Evolutionary conservation across 2,888 invertebrate species (phyloP).

Genomic region (Aporophyla lueneburgensis): DNA sequence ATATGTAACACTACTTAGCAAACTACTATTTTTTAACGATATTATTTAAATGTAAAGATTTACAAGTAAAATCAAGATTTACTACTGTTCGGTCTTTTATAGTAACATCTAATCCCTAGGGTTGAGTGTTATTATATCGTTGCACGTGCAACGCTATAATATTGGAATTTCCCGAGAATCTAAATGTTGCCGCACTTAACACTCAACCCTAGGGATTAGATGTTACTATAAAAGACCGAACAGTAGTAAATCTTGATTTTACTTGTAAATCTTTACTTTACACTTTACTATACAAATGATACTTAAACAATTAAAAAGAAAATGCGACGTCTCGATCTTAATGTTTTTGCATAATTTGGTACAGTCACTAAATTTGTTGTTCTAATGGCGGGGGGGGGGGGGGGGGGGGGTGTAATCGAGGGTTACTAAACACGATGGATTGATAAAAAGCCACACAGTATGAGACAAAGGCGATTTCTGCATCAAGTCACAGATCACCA

Average conservation of each 20-base stretch:
- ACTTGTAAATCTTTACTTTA: neutral
- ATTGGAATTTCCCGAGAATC: too few relatives aligned
- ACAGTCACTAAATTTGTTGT: neutral
- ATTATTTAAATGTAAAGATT: neutral
- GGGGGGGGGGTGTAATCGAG: too few relatives aligned
- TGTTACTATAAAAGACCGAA: neutral
- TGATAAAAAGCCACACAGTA: too few relatives aligned
- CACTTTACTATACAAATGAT: too few relatives aligned
- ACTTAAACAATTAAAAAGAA: neutral
- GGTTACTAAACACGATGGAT: neutral
- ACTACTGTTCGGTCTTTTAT: neutral
- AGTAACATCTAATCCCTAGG: neutral
- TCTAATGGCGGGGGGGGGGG: too few relatives aligned
- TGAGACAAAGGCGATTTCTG: neutral
- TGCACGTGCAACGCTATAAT: too few relatives aligned
- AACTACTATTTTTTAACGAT: too few relatives aligned
- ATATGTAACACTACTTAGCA: too few relatives aligned
- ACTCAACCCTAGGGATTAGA: neutral
- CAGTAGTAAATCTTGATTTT: too few relatives aligned
- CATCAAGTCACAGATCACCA: neutral
- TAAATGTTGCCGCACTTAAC: too few relatives aligned
- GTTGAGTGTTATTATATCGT: too few relatives aligned
- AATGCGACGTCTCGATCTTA: neutral
- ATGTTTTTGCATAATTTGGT: neutral
- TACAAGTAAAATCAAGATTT: too few relatives aligned